Conservation (phyloP, 2,797 vertebrate genomes). For the Simalia tracyae region DNA sequence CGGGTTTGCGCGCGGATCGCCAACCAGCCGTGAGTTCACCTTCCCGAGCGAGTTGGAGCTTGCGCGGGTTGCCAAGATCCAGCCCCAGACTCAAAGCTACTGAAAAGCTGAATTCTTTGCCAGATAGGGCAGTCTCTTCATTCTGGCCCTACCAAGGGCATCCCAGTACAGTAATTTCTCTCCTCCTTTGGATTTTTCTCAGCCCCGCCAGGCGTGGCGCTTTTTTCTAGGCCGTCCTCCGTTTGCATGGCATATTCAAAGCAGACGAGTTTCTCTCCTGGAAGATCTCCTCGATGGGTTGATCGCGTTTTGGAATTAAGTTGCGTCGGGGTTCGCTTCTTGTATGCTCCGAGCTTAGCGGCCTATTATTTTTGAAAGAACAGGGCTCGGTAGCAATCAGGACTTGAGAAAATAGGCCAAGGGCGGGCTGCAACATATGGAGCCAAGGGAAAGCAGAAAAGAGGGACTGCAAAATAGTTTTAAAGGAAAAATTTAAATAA, state of each 20-base stretch:
- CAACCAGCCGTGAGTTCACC: background rate
- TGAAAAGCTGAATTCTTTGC: background rate
- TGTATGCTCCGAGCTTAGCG: too few species aligned
- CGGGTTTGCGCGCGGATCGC: background rate
- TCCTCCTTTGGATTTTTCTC: background rate
- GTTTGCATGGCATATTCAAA: background rate
- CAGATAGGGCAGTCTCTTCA: background rate
- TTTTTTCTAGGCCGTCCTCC: background rate
- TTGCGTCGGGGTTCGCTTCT: too few species aligned
- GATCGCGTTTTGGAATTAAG: too few species aligned
- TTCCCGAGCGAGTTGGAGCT: fast-evolving
- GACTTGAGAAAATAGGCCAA: too few species aligned
- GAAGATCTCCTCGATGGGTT: too few species aligned
- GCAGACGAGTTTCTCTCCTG: too few species aligned
- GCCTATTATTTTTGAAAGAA: too few species aligned
- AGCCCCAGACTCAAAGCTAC: background rate
- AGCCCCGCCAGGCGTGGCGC: background rate
- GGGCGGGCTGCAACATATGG: too few species aligned
- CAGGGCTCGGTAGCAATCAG: too few species aligned
- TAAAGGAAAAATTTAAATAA: background rate
- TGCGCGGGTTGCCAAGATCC: background rate
- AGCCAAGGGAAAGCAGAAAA: too few species aligned
- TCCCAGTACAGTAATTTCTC: background rate
- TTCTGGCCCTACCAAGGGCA: background rate
- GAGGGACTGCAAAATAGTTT: background rate